These are phyloP conservation scores for Paradoxurus hermaphroditus DNA, from an alignment of 2,113 vertebrate species.

Conservation along the genomic window DNA sequence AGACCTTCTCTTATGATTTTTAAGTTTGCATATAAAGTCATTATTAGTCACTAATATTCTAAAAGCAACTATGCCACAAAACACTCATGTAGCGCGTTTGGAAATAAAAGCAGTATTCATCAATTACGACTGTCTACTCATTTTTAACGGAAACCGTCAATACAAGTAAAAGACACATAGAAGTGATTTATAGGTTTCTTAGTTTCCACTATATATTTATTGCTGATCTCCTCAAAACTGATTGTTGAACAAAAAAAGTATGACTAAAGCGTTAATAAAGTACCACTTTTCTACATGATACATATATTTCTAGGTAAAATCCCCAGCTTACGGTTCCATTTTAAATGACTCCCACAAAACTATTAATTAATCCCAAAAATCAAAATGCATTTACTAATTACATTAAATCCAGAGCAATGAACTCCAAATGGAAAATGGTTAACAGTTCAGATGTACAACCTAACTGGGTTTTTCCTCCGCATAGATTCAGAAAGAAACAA, in stretches of 20 bases:
- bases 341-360: neutral
- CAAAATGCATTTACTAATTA: neutral
- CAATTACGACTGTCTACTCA: neutral
- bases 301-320: neutral
- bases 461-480: neutral
- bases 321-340: neutral
- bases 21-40: neutral
- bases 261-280: neutral
- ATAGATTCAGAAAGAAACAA: neutral
- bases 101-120: neutral
- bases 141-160: neutral
- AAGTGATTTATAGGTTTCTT: neutral
- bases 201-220: neutral
- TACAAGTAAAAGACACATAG: neutral
- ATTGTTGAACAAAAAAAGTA: neutral
- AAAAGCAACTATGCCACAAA: neutral
- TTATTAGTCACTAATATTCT: neutral
- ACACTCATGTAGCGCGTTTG: neutral
- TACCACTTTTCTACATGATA: neutral
- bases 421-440: neutral
- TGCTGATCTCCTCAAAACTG: neutral
- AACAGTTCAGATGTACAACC: neutral
- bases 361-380: neutral
- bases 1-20: neutral
- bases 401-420: neutral